Conservation (phyloP, 2,797 vertebrate species). For the Aldrovandia affinis region DNA sequence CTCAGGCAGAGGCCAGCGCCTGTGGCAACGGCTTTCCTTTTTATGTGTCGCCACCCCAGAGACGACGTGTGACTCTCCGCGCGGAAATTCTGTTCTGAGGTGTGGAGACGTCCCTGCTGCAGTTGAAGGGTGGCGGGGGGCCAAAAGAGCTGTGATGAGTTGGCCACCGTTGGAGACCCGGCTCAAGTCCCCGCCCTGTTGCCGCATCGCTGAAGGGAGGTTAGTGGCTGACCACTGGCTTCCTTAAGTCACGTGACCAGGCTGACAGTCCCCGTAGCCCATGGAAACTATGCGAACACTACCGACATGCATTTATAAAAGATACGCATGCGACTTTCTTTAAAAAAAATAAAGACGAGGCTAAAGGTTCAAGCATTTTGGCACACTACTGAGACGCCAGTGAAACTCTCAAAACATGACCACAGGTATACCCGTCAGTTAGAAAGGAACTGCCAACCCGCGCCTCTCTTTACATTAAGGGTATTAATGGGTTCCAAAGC, state of each 20-base stretch:
- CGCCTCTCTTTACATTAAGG: not conserved
- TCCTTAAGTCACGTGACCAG: not conserved
- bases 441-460: not conserved
- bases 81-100: not conserved
- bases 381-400: not conserved
- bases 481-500: not conserved
- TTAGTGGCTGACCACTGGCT: not conserved
- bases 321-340: not conserved
- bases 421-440: too few relatives aligned
- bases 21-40: not conserved
- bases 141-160: not conserved
- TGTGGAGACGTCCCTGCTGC: not conserved
- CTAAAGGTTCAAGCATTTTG: not conserved
- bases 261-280: not conserved
- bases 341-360: not conserved
- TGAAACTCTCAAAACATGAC: too few relatives aligned
- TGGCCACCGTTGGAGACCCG: not conserved
- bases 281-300: not conserved
- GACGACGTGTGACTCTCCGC: not conserved
- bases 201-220: not conserved
- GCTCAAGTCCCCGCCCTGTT: not conserved
- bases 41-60: slow-evolving; percentile 6
- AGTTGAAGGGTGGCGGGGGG: not conserved
- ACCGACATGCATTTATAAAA: not conserved
- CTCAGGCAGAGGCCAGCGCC: too few relatives aligned